phyloP scores from a whole-genome alignment of 2,113 vertebrate species.

The Rutilus rutilus region DNA sequence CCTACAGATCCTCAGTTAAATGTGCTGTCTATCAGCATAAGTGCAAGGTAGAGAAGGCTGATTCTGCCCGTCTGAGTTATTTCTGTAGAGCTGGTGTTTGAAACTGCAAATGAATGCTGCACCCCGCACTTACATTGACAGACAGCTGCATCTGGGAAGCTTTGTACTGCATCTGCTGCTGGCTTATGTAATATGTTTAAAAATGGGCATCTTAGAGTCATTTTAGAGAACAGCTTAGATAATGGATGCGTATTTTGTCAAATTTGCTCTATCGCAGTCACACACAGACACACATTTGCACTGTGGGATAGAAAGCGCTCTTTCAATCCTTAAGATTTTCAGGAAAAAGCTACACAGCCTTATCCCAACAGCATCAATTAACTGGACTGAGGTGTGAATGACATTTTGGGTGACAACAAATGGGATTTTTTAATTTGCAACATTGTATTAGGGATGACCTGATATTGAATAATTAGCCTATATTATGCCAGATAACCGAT shows the following conservation, averaged over 20 bases:
- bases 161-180: conserved; percentile 32
- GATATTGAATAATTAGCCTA: background rate
- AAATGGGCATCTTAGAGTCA: conserved; percentile 51
- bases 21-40: conserved; percentile 15
- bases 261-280: conserved; percentile 37
- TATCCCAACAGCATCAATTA: background rate
- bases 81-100: conserved; percentile 30
- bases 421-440: background rate
- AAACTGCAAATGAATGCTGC: conserved; percentile 41
- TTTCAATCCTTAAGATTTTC: background rate
- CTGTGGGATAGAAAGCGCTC: background rate
- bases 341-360: background rate
- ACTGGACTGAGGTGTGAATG: background rate
- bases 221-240: conserved; percentile 47
- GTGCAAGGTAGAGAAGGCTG: conserved; percentile 23
- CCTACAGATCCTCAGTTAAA: background rate
- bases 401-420: background rate
- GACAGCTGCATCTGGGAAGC: conserved; percentile 34
- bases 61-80: conserved; percentile 36
- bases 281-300: conserved; percentile 61
- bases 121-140: conserved; percentile 17
- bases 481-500: background rate
- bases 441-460: background rate
- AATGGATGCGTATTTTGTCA: conserved; percentile 45
- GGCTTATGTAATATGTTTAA: conserved; percentile 67